Evolutionary conservation across 2,113 vertebrate species (phyloP), one percentile per base, ranked within the genome.

Genomic region (Grammomys surdaster): DNA sequence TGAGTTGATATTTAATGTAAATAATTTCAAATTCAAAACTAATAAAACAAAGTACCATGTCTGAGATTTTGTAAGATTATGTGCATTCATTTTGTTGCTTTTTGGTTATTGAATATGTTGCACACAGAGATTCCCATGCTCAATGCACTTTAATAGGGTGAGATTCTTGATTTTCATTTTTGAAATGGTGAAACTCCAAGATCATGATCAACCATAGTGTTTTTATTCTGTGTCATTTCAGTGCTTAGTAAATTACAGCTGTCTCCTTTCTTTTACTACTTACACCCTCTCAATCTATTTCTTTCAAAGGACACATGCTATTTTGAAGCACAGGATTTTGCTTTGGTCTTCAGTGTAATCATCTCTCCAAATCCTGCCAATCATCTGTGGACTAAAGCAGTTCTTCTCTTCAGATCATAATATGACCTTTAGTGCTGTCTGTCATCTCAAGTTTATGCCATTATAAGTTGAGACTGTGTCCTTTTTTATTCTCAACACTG

Each of bases 401-500:
- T 51, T 89, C 75, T 73, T 54, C 58, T 89, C 70, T 86, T 86
- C 85, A 31, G 54, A 96, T 95, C 86, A 90, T 92, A 96, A 89
- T 90, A 65, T 73, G 88, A 94, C 70, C 81, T 91, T 88, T 46
- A 73, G 63, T 19, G 16, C 93, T 56, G 70, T 89, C 93, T 97
- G 85, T 91, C 94, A 96, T 95, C 94, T 94, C 80, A 90, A 94
- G 93, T 90, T 93, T 93, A 75, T 56, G 72, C 76, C 73, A 70
- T 73, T 92, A 3, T 58, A 96, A 92, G 90, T 92, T 86, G 58
- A 90, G 90, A 84, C 3, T 0, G 24, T 85, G 75, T 94, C 75
- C 88, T 95, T 88, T 88, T 88, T 84, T 75, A 51, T 40, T 81
- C 58, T 95, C 46, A 58, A 36, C 63, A 19, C 12, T 58, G 48